Evolutionary conservation across 2,797 vertebrate species (phyloP), one percentile per base, ranked within the genome.

Genomic region (Mus minutoides): DNA sequence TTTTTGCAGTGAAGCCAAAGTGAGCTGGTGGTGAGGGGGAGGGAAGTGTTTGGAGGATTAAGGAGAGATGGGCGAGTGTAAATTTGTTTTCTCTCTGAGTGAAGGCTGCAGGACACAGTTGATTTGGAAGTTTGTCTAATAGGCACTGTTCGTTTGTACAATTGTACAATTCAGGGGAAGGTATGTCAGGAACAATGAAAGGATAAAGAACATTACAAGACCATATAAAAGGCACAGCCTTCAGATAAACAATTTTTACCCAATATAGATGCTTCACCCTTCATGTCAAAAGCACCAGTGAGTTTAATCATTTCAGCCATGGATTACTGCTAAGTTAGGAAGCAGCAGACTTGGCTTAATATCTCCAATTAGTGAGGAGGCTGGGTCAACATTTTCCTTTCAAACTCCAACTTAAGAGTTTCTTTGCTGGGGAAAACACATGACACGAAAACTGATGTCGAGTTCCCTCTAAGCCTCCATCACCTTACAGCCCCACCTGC

Each of bases 381-480:
- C 60, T 90, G 62, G 6, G 49, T 49, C 58, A 92, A 69, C 26
- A 84, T 76, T 95, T 95, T 71, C 82, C 73, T 83, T 92, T 92
- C 37, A 67, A 73, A 90, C 60, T 77, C 90, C 76, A 21, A 82
- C n/a, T 89, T 84, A 60, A 92, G 64, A 92, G 58, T 92, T 89
- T 94, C 46, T 92, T 88, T 90, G 90, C 46, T 62, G 89, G 52
- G 49, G 73, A 62, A 94, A 93, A 90, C 82, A 67, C 62, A 21
- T 17, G 21, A 31, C 62, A 96, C 40, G 2, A 54, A 49, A 89
- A 86, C n/a, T 87, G 14, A 89, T 71, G 52, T 34, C 58, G 40
- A 80, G 77, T 21, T 10, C 31, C 91, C 49, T 31, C 75, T 54
- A 4, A 92, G 12, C 14, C 29, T 90, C 73, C 24, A 29, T 54